Evolutionary conservation across 2,113 vertebrate species (phyloP).

Genomic region (Paramisgurnus dabryanus): DNA sequence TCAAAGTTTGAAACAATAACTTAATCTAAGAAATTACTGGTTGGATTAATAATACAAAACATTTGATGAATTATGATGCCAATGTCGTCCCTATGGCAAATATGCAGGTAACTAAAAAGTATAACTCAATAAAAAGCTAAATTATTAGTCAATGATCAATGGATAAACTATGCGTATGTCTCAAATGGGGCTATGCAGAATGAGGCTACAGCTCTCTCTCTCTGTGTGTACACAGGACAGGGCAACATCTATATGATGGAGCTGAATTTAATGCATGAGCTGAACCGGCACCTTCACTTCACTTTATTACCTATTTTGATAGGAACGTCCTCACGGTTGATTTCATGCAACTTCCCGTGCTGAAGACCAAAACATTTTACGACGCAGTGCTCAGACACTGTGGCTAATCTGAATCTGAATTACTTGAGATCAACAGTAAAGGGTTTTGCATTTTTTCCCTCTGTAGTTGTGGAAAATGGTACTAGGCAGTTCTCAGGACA

Average conservation of each 20-base stretch:
- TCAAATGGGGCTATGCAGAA: background rate
- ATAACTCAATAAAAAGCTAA: conserved; percentile 16
- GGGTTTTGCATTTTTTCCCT: background rate
- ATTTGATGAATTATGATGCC: background rate
- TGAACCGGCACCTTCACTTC: conserved; percentile 65
- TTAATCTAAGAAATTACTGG: conserved; percentile 24
- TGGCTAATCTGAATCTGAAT: conserved; percentile 33
- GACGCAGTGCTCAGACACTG: conserved; percentile 10
- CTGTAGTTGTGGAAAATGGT: background rate
- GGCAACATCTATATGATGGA: conserved; percentile 66
- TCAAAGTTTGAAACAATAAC: background rate
- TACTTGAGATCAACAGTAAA: conserved; percentile 24
- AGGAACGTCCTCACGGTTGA: conserved; percentile 62
- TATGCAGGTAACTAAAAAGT: conserved; percentile 7
- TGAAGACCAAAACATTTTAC: conserved; percentile 55
- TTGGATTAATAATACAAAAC: conserved; percentile 12
- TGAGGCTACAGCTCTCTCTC: background rate
- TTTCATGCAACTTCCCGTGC: conserved; percentile 56
- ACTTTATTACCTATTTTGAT: conserved; percentile 69
- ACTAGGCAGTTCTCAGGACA: conserved; percentile 14
- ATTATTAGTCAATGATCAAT: conserved; percentile 49
- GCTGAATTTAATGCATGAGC: conserved; percentile 68
- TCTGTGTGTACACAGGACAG: conserved; percentile 58
- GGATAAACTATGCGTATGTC: conserved; percentile 1
- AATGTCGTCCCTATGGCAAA: conserved; percentile 16